Evolutionary conservation across 2,888 invertebrate species (phyloP), one percentile per base, ranked within the genome.

Genomic region (Pemphredon lugubris): DNA sequence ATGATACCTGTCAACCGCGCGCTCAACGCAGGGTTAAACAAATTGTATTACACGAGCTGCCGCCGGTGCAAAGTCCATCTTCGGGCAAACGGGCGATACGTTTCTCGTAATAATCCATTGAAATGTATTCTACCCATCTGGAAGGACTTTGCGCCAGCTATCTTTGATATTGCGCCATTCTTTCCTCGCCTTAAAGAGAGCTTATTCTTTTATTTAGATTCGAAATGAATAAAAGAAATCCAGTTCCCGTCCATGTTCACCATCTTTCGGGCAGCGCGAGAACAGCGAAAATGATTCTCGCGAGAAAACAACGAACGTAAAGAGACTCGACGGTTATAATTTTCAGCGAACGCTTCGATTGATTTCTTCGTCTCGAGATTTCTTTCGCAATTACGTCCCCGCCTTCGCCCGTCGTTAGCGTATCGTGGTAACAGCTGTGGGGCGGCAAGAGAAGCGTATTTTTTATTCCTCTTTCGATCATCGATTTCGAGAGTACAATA

Each of bases 81-180:
- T n/a, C n/a, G n/a, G n/a, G n/a, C n/a, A n/a, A n/a, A n/a, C n/a
- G n/a, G n/a, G n/a, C n/a, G n/a, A n/a, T n/a, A n/a, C 73, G 7
- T 54, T 65, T 73, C 47, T 59, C 65, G 65, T 65, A 65, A n/a
- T n/a, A n/a, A 73, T 73, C 72, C 65, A 73, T 73, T 73, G 65
- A 73, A 72, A 73, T 73, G 73, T 73, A 73, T 73, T 72, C 72
- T 26, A 54, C 45, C 55, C 64, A 59, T 72, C 58, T 72, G 59
- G 72, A 73, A 72, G 72, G 72, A 59, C 54, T 59, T 59, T 44
- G 54, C 59, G 58, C 64, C 54, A 40, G 20, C 55, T 65, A 72
- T 65, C 66, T 37, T 72, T 65, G 73, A 73, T 73, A 73, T 45
- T 72, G 54, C 50, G 54, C 14, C 45, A 16, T n/a, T 18, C 14